phyloP scores from a whole-genome alignment of 2,113 vertebrate genomes.

The Hippoglossus stenolepis region DNA sequence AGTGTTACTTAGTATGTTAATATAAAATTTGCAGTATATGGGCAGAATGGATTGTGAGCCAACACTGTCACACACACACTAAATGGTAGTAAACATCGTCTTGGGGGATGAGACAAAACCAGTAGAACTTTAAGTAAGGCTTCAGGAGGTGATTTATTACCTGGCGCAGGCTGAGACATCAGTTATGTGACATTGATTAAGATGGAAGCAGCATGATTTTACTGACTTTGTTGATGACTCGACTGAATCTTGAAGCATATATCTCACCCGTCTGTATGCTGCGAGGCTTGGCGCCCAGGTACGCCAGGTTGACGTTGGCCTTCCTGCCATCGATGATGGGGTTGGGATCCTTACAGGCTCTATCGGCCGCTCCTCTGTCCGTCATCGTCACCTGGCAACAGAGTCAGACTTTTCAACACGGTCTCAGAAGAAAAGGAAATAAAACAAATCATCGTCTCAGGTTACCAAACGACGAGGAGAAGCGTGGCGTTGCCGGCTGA shows the following conservation, averaged over 20 bases:
- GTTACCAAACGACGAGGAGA: background rate
- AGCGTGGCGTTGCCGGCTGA: background rate
- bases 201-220: background rate
- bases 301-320: constrained; percentile 97
- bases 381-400: constrained; percentile 93
- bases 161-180: background rate
- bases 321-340: constrained; percentile 98
- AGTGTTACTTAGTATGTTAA: background rate
- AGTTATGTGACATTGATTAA: background rate
- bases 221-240: background rate
- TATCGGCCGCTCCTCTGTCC: constrained; percentile 90
- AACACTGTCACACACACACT: background rate
- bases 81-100: background rate
- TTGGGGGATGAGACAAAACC: background rate
- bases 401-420: background rate
- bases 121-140: background rate
- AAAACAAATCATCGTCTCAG: background rate
- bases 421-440: background rate
- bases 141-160: background rate
- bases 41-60: background rate
- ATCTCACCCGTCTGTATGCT: constrained; percentile 93
- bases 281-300: constrained; percentile 95
- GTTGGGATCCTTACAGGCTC: constrained; percentile 97
- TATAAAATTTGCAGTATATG: background rate
- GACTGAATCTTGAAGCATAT: background rate